Conservation (phyloP, 2,888 invertebrate species). For the Lysandra bellargus region DNA sequence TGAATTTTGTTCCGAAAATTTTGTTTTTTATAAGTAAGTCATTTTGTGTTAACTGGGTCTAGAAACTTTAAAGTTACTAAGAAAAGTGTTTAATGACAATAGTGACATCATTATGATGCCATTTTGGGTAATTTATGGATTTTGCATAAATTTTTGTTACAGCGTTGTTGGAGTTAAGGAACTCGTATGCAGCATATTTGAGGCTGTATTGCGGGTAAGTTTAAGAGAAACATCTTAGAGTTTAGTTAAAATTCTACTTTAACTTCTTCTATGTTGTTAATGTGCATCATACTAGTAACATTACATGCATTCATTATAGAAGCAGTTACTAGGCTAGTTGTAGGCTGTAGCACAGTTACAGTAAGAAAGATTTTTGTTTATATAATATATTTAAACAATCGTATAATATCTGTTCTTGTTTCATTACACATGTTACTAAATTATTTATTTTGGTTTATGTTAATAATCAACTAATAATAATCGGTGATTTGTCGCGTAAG, state of each 20-base stretch:
- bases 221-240: neutral
- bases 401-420: too few species aligned
- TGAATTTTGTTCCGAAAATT: neutral
- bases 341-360: too few species aligned
- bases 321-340: too few species aligned
- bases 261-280: too few species aligned
- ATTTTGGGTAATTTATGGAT: neutral
- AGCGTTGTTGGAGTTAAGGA: neutral
- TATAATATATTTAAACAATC: too few species aligned
- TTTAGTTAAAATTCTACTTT: neutral
- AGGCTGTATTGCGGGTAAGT: constrained; percentile 33
- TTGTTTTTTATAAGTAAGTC: neutral
- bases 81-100: neutral
- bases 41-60: neutral
- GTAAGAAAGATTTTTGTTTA: too few species aligned
- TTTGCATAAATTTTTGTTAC: neutral
- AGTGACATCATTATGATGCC: neutral
- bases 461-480: too few species aligned
- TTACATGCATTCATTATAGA: too few species aligned
- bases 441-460: too few species aligned
- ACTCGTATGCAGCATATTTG: constrained; percentile 32
- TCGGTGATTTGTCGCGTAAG: too few species aligned
- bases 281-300: too few species aligned
- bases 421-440: too few species aligned
- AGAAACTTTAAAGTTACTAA: neutral